phyloP scores from a whole-genome alignment of 2,113 vertebrate species.

The Xiphophorus maculatus region DNA sequence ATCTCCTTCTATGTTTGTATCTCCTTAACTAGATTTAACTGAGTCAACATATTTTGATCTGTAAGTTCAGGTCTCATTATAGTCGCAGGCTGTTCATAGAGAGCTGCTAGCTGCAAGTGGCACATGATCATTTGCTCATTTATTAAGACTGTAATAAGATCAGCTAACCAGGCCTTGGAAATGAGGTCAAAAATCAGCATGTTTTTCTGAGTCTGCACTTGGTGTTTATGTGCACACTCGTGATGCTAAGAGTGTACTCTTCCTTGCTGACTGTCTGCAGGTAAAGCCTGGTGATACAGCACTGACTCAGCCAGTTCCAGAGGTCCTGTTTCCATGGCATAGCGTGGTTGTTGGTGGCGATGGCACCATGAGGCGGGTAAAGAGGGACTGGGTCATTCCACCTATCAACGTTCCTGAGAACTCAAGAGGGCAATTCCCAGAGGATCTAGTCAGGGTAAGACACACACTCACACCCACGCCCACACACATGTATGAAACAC shows the following conservation, averaged over 20 bases:
- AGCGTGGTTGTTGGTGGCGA: conserved; percentile 78
- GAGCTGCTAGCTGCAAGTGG: background rate
- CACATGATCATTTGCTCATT: conserved; percentile 40
- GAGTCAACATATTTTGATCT: too few species aligned
- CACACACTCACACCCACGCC: conserved; percentile 14
- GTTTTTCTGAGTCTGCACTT: background rate
- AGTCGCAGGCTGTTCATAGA: too few species aligned
- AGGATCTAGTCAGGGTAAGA: conserved; percentile 95
- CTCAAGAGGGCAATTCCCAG: conserved; percentile 94
- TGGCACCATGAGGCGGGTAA: conserved; percentile 88
- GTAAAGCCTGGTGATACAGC: conserved; percentile 53
- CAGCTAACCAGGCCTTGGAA: conserved; percentile 59
- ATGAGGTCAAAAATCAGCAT: conserved; percentile 61
- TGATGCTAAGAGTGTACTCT: background rate
- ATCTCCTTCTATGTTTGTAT: too few species aligned
- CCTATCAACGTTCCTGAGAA: conserved; percentile 98
- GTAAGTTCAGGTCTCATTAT: too few species aligned
- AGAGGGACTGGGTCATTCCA: conserved; percentile 99
- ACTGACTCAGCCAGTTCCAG: conserved; percentile 80
- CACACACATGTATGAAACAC: too few species aligned
- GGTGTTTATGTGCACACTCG: conserved; percentile 2
- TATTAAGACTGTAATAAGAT: conserved; percentile 56
- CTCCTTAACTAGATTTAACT: too few species aligned
- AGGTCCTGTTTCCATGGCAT: conserved; percentile 90
- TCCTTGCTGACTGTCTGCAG: conserved; percentile 61